Conservation (phyloP, 2,797 vertebrate species). For the Tarsius wallacei region DNA sequence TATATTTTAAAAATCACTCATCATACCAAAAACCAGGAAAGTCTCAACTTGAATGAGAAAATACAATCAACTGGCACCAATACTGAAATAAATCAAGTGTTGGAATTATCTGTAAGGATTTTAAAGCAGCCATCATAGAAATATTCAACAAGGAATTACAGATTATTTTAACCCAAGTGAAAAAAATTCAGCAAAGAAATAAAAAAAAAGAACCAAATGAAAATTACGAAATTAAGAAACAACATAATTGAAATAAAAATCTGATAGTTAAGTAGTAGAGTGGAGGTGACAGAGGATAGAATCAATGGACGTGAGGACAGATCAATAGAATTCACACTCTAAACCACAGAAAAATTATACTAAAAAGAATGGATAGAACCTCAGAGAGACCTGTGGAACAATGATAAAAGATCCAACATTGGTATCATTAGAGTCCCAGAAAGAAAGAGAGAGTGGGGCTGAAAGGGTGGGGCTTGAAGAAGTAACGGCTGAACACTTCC, state of each 20-base stretch:
- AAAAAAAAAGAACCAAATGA: slow-evolving; percentile 48
- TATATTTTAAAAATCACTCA: neutral
- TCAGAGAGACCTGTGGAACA: neutral
- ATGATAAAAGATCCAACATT: slow-evolving; percentile 2
- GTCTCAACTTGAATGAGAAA: slow-evolving; percentile 22
- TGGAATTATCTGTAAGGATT: slow-evolving; percentile 10
- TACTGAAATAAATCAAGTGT: neutral
- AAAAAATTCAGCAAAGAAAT: slow-evolving; percentile 21
- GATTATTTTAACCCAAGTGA: neutral
- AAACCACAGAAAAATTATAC: neutral
- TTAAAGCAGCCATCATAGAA: slow-evolving; percentile 1
- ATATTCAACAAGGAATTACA: neutral
- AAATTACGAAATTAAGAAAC: slow-evolving; percentile 52
- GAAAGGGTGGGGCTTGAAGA: neutral
- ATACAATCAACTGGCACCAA: neutral
- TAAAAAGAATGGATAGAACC: neutral
- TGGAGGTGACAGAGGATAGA: neutral
- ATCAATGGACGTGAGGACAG: neutral
- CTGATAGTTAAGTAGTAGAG: neutral
- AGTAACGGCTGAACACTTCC: neutral
- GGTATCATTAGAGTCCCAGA: neutral
- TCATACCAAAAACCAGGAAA: neutral
- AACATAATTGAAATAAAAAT: slow-evolving; percentile 47
- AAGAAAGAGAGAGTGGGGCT: neutral
- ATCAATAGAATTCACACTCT: neutral